Base-by-base conservation (phyloP, 2,797 vertebrate species). In the Hydrolagus colliei region DNA sequence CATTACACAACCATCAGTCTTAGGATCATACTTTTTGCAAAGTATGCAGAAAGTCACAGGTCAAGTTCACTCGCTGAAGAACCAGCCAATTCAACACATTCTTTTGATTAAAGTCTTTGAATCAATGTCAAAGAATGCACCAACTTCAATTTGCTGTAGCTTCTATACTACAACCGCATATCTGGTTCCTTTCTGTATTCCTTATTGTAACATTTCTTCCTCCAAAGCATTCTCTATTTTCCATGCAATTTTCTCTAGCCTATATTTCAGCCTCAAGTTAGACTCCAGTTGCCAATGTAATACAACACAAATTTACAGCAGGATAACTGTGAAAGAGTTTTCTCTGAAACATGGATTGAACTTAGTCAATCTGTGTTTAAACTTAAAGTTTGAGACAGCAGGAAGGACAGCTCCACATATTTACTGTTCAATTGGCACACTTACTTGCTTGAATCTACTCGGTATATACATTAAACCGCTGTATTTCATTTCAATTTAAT, bases 91-190 rank as follows among this genome's bases (percentile, higher is more conserved):
- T 80, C 62, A 80, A 80, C 22, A 80, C 78, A 80, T 67, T 80
- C 61, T 65, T 67, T 22, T 80, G 78, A 80, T 80, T 80, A 67
- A 80, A 80, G 78, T 80, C 78, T 80, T 80, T 80, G 61, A 80
- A 35, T 80, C 78, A 80, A 80, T 80, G 78, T 80, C 78, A 80
- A 52, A 80, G 61, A 79, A 79, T 65, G 14, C 5, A 79, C 32
- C 77, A 79, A 27, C 78, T 16, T 67, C 35, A 32, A 65, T 22
- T 35, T 80, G 62, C 62, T 27, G 62, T 27, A 22, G 32, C 61
- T 65, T 32, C 52, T 0, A 62, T 27, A 27, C 13, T 65, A 1
- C 18, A 80, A 67, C n/a, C 20, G 20, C 27, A 80, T 7, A 9
- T 32, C 9, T 62, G 14, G 13, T 4, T 77, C 32, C 41, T 52